These are phyloP conservation scores for Mus minutoides DNA, from an alignment of 2,797 vertebrate genomes.

Conservation along the genomic window DNA sequence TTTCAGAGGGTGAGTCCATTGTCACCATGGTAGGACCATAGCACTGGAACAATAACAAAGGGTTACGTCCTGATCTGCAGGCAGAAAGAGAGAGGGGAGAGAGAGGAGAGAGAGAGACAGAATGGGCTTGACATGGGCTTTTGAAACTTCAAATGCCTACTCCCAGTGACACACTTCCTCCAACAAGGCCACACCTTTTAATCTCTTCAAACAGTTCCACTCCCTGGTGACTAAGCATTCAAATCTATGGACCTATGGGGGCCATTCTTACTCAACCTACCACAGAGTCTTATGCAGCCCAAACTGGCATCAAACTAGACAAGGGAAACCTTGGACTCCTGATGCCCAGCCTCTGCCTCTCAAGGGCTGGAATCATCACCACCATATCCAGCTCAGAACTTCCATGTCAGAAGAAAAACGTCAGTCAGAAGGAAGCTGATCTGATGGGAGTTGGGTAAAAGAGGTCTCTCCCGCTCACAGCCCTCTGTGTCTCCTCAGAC, in stretches of 20 bases:
- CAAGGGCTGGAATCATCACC: neutral
- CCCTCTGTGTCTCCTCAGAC: neutral
- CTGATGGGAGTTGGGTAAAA: neutral
- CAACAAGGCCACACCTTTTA: neutral
- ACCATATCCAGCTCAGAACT: neutral
- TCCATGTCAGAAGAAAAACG: neutral
- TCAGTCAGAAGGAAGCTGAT: neutral
- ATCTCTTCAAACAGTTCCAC: neutral
- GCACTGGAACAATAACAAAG: neutral
- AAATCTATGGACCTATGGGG: neutral
- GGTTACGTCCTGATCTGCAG: neutral
- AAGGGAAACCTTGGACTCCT: neutral
- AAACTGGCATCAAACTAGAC: neutral
- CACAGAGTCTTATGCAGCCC: neutral
- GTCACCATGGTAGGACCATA: neutral
- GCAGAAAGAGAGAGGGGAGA: neutral
- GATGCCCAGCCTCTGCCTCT: neutral
- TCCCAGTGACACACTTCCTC: neutral
- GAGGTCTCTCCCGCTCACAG: neutral
- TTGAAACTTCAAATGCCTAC: neutral
- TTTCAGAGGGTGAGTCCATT: neutral
- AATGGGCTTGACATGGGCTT: neutral
- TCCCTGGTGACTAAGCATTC: neutral
- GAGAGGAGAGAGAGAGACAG: too few species aligned
- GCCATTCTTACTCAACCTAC: neutral